phyloP scores from a whole-genome alignment of 2,113 vertebrate genomes.

The Vombatus ursinus region DNA sequence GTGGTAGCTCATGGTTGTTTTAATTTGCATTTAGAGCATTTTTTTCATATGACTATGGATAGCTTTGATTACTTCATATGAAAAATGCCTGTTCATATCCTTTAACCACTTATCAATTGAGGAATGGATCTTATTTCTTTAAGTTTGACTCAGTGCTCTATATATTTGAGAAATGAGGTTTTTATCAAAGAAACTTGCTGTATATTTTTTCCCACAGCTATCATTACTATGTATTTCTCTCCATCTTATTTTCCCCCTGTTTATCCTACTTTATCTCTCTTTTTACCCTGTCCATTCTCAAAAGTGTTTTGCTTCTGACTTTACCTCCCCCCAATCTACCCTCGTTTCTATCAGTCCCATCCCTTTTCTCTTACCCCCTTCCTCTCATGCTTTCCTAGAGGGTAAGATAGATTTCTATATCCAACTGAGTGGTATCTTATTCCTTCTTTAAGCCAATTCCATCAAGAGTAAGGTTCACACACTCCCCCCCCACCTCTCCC shows the following conservation, averaged over 20 bases:
- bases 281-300: not conserved
- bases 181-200: not conserved
- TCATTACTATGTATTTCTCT: not conserved
- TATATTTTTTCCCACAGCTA: not conserved
- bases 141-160: not conserved
- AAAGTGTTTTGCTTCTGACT: not conserved
- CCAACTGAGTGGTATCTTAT: too few relatives aligned
- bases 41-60: not conserved
- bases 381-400: too few relatives aligned
- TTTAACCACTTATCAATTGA: not conserved
- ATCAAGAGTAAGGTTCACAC: too few relatives aligned
- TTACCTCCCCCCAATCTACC: too few relatives aligned
- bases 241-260: not conserved
- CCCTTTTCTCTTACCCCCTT: too few relatives aligned
- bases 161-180: not conserved
- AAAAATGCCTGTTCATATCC: not conserved
- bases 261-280: not conserved
- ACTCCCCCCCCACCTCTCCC: too few relatives aligned
- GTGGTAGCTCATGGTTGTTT: not conserved
- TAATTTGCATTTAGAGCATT: not conserved
- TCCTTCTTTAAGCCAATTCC: too few relatives aligned
- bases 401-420: too few relatives aligned
- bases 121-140: not conserved
- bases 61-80: not conserved
- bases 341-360: too few relatives aligned